Evolutionary conservation across 2,113 vertebrate species (phyloP), one percentile per base, ranked within the genome.

Genomic region (Scatophagus argus): DNA sequence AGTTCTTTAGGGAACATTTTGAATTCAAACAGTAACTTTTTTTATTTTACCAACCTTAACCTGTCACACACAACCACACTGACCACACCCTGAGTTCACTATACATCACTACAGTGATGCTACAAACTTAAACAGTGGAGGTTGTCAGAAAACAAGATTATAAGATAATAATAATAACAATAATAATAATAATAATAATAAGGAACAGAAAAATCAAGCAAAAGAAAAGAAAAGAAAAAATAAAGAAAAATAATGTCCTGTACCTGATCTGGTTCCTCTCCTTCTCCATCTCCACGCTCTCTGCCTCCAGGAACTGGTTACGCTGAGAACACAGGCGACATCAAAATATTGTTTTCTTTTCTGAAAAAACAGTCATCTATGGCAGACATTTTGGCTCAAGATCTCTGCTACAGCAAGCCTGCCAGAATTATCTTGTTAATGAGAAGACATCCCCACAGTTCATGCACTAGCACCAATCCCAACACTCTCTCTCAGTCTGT

Each of bases 241-340:
- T 14, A 62, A 21, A 43, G 38, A 49, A n/a, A 62, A 6, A 52
- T 14, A n/a, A 39, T 2, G 19, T 29, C n/a, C 69, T 43, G 25
- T 61, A 93, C 92, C 94, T 92, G 72, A 95, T 95, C 83, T 95
- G 94, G 66, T 91, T 94, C 38, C 95, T 88, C 82, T 95, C 95
- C 69, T 94, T 95, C 56, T 94, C 93, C 94, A 95, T 88, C 91
- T 93, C 92, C 2, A 95, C 73, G 34, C 94, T 95, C 84, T 95
- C 94, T 1, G 94, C 94, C 79, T 95, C 94, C 83, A 95, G 90
- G 78, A 95, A 95, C 80, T 94, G 92, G 82, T 95, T 95, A 12
- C 95, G 92, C 95, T 95, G 89, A 55, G 8, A 55, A 65, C 12
- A 58, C 34, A 27, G 27, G 49, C 32, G 41, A 12, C n/a, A 38